Evolutionary conservation across 2,888 invertebrate species (phyloP), one percentile per base, ranked within the genome.

Genomic region (Drosophila mimica): DNA sequence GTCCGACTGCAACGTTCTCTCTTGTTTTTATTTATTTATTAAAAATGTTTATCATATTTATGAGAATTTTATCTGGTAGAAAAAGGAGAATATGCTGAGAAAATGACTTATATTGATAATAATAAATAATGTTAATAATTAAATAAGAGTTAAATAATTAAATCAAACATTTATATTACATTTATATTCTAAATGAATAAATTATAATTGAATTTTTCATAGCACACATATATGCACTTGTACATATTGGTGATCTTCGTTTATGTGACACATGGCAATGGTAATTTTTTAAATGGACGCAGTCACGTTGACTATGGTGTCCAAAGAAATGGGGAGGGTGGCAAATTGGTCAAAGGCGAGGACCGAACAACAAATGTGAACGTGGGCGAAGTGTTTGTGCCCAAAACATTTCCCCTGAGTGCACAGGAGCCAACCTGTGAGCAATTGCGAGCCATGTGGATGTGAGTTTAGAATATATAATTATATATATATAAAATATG

Each of bases 361-460:
- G 74, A 67, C 30, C 73, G 63, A 36, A 28, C 65, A 1, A 9
- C 72, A 2, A 63, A 40, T 31, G 66, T 59, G 28, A 67, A 58
- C 33, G 83, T 76, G 25, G 83, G 92, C 2, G 93, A 93, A 79
- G 90, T 93, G 8, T 85, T 93, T 70, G 92, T 88, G 0, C 91
- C 92, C 4, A 92, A 92, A 78, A 88, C 92, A 31, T 91, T 91
- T 65, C 85, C 91, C 7, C 64, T 92, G 2, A 91, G 88, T 60
- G 82, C 90, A 15, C 91, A 93, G 69, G 98, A 98, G 90, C 98
- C 98, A 0, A 96, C 95, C 60, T 98, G 98, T 92, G 97, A 97
- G 81, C 96, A 98, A 91, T 94, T 98, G 57, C 95, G 97, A 71
- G 96, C 97, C 13, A 98, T 98, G 97, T 98, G 98, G 98, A 96